These are phyloP conservation scores for Pachycephala philippinensis DNA, from an alignment of 2,113 vertebrate genomes.

Conservation along the genomic window DNA sequence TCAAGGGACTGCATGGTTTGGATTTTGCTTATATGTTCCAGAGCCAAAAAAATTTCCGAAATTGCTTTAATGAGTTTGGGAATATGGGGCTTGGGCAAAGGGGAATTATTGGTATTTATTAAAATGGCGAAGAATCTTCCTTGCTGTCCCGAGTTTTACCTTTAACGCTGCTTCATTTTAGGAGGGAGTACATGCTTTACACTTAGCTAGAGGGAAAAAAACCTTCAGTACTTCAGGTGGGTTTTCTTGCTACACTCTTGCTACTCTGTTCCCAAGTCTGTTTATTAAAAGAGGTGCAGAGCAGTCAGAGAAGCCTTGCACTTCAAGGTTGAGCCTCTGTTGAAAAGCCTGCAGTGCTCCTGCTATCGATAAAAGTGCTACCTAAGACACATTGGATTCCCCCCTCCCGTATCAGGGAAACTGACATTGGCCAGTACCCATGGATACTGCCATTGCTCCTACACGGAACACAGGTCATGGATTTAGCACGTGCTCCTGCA, in stretches of 20 bases:
- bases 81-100: slow-evolving; percentile 51
- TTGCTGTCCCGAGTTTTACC: slow-evolving; percentile 50
- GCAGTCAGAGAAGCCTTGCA: neutral
- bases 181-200: neutral
- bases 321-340: neutral
- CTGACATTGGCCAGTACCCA: neutral
- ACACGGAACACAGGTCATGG: neutral
- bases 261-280: neutral
- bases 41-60: slow-evolving; percentile 48
- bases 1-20: slow-evolving; percentile 44
- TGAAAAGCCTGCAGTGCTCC: neutral
- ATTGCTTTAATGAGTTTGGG: slow-evolving; percentile 72
- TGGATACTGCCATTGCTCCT: neutral
- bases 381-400: neutral
- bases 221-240: neutral
- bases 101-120: slow-evolving; percentile 73
- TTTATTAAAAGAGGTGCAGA: neutral
- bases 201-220: neutral
- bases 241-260: neutral
- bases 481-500: accelerated
- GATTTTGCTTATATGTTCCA: slow-evolving; percentile 61
- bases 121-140: slow-evolving; percentile 70
- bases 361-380: neutral
- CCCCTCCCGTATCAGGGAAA: neutral
- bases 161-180: slow-evolving; percentile 5